Conservation (phyloP, 2,113 vertebrate species). For the Clarias magur region DNA sequence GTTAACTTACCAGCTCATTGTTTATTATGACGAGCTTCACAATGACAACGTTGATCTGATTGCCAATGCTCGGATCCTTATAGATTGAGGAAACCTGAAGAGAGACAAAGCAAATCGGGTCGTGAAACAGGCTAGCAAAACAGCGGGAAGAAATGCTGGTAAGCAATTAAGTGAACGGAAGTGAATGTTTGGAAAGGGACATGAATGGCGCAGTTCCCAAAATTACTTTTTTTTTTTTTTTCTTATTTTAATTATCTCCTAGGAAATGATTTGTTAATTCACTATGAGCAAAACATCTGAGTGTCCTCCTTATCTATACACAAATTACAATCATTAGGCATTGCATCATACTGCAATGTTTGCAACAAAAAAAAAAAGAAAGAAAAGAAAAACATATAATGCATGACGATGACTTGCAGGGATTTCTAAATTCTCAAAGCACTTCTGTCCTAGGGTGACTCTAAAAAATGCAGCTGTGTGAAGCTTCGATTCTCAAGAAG, state of each 20-base stretch:
- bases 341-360: background rate
- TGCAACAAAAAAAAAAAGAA: background rate
- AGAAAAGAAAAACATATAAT: background rate
- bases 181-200: background rate
- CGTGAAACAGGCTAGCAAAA: too few species aligned
- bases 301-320: background rate
- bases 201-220: background rate
- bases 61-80: slow-evolving; percentile 98
- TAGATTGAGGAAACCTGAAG: slow-evolving; percentile 96
- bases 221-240: background rate
- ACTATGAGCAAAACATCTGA: background rate
- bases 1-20: slow-evolving; percentile 86
- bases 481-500: slow-evolving; percentile 9
- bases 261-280: background rate
- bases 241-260: background rate
- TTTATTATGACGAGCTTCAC: slow-evolving; percentile 96
- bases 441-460: background rate
- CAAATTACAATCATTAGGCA: background rate
- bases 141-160: background rate
- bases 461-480: slow-evolving; percentile 6
- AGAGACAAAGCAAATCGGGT: slow-evolving; percentile 31
- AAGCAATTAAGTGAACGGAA: background rate
- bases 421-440: background rate
- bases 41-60: slow-evolving; percentile 97
- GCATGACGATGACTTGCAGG: background rate